A percentile compares a stretch with the other conserved stretches of the same genome.
These are phyloP conservation scores for Benitochromis conjunctus DNA, from an alignment of 2,113 vertebrate species.

Conservation along the genomic window DNA sequence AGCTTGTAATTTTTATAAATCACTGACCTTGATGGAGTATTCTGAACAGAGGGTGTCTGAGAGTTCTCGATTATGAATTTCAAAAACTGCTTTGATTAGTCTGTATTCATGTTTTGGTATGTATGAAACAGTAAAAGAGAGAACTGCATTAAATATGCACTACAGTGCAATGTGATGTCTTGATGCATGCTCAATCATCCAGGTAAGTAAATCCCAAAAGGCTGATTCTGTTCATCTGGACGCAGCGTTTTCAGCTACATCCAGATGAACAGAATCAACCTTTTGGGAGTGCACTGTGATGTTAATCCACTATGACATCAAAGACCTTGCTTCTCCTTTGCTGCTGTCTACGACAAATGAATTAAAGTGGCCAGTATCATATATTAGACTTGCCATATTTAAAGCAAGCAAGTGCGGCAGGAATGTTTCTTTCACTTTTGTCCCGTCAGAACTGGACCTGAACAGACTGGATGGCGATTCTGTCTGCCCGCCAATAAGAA, in stretches of 20 bases:
- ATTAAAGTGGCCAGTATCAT: neutral
- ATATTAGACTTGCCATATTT: neutral
- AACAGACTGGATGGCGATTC: conserved; percentile 76
- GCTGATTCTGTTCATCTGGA: neutral
- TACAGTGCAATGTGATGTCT: neutral
- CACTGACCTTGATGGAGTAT: neutral
- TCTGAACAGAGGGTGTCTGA: neutral
- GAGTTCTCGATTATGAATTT: neutral
- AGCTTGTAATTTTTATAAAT: conserved; percentile 10
- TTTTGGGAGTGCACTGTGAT: neutral
- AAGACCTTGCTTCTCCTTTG: neutral
- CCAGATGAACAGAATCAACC: neutral
- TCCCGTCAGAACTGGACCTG: conserved; percentile 70
- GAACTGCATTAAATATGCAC: neutral
- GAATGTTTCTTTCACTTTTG: neutral
- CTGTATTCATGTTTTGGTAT: neutral
- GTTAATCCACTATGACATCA: conserved; percentile 8
- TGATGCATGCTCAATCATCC: neutral
- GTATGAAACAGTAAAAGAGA: neutral
- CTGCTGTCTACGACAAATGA: neutral
- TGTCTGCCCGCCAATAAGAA: conserved; percentile 75
- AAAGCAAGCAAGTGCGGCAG: neutral
- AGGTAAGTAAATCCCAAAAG: neutral
- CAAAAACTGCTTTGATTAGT: neutral
- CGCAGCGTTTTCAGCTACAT: neutral